These are phyloP conservation scores for Corythornis vintsioides DNA, from an alignment of 2,113 vertebrate genomes.

Conservation along the genomic window DNA sequence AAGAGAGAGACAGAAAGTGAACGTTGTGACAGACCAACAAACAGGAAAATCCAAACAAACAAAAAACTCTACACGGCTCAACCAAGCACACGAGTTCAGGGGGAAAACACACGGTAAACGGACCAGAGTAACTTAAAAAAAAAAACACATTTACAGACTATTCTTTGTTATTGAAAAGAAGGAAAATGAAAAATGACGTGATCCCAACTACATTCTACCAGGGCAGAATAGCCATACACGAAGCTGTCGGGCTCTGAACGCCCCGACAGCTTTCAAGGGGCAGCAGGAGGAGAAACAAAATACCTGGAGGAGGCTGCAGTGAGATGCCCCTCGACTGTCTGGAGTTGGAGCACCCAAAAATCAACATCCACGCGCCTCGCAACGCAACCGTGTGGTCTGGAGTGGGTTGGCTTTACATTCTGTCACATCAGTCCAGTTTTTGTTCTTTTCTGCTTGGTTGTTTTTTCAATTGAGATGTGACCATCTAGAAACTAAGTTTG, in stretches of 20 bases:
- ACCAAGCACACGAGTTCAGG: constrained; percentile 41
- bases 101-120: constrained; percentile 42
- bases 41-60: constrained; percentile 59
- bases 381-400: constrained; percentile 62
- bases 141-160: constrained; percentile 55
- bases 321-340: constrained; percentile 37
- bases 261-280: constrained; percentile 46
- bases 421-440: constrained; percentile 17
- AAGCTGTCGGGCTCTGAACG: constrained; percentile 29
- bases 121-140: constrained; percentile 55
- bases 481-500: constrained; percentile 57
- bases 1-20: constrained; percentile 59
- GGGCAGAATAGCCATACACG: constrained; percentile 34
- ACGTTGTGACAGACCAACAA: constrained; percentile 39
- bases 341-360: constrained; percentile 65
- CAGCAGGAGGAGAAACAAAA: constrained; percentile 11
- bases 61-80: constrained; percentile 68
- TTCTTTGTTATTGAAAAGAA: constrained; percentile 67
- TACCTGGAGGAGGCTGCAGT: constrained; percentile 29
- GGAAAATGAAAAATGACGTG: constrained; percentile 43
- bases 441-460: neutral
- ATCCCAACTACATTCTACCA: constrained; percentile 39
- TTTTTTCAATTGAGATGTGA: constrained; percentile 31
- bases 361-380: constrained; percentile 43
- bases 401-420: constrained; percentile 68